phyloP scores from a whole-genome alignment of 2,797 vertebrate genomes.

The Salmo trutta region DNA sequence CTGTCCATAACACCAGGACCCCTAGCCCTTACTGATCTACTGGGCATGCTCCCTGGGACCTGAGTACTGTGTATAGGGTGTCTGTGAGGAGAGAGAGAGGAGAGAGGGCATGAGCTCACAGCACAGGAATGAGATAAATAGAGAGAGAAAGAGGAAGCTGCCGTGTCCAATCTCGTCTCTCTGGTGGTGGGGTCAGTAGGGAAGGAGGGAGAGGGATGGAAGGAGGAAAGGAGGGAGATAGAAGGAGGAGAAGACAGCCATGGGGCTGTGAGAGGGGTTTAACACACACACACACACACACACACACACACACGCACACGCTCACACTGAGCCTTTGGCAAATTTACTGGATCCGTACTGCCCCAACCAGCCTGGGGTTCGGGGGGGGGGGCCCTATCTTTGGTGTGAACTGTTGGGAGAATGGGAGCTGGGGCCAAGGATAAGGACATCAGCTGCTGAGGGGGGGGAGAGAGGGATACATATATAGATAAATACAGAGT shows the following conservation, averaged over 20 bases:
- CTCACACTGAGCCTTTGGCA: slow-evolving; percentile 17
- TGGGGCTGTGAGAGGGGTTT: slow-evolving; percentile 32
- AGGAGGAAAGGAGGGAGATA: too few relatives aligned
- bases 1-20: slow-evolving; percentile 1
- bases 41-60: slow-evolving; percentile 12
- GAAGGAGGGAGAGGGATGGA: neutral
- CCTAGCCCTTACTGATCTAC: neutral
- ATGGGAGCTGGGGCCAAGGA: slow-evolving; percentile 19
- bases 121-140: slow-evolving; percentile 45
- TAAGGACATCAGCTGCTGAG: neutral
- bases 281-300: slow-evolving; percentile 22
- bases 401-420: slow-evolving; percentile 65
- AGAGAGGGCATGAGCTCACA: slow-evolving; percentile 46
- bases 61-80: slow-evolving; percentile 24
- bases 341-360: slow-evolving; percentile 27
- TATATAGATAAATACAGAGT: slow-evolving; percentile 7
- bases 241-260: slow-evolving; percentile 17
- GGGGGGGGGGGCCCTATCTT: slow-evolving; percentile 67
- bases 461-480: neutral
- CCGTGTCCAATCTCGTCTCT: slow-evolving; percentile 57
- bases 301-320: slow-evolving; percentile 10
- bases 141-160: slow-evolving; percentile 36
- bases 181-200: slow-evolving; percentile 29
- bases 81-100: neutral
- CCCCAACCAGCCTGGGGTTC: slow-evolving; percentile 59